Percentiles rank a stretch among this genome's conserved stretches.
These are phyloP conservation scores for Shargacucullia verbasci DNA, from an alignment of 2,888 invertebrate genomes.

Conservation along the genomic window DNA sequence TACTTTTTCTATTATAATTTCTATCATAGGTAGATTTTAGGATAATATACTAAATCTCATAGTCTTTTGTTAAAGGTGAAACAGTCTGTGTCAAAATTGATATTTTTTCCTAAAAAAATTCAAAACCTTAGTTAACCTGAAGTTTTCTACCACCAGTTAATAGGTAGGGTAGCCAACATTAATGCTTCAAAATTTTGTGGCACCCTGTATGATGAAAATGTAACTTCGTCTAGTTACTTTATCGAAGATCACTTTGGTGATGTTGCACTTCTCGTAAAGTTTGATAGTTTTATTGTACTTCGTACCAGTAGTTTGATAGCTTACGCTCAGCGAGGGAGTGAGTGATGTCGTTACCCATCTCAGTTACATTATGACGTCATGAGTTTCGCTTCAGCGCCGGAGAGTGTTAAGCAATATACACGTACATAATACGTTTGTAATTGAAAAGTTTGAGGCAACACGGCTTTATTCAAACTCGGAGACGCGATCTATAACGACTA, in stretches of 20 bases:
- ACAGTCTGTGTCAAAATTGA: too few relatives aligned
- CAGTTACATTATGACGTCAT: background rate
- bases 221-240: too few relatives aligned
- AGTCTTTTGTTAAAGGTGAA: too few relatives aligned
- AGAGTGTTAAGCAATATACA: constrained; percentile 11
- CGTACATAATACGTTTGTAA: background rate
- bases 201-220: too few relatives aligned
- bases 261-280: constrained; percentile 4
- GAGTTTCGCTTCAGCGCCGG: background rate
- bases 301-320: background rate
- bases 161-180: too few relatives aligned
- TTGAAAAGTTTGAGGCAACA: constrained; percentile 12
- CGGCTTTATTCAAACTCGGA: constrained; percentile 6
- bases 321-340: background rate
- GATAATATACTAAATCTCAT: too few relatives aligned
- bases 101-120: too few relatives aligned
- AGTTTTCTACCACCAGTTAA: too few relatives aligned
- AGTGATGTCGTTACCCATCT: constrained; percentile 12
- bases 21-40: too few relatives aligned
- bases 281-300: constrained; percentile 17
- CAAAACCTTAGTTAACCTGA: too few relatives aligned
- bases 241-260: background rate
- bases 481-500: constrained; percentile 13
- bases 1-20: too few relatives aligned
- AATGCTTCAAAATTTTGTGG: too few relatives aligned